Percentiles rank a stretch among this genome's conserved stretches.
These are phyloP conservation scores for Dendrocincla fuliginosa DNA, from an alignment of 2,797 vertebrate genomes.

Conservation along the genomic window DNA sequence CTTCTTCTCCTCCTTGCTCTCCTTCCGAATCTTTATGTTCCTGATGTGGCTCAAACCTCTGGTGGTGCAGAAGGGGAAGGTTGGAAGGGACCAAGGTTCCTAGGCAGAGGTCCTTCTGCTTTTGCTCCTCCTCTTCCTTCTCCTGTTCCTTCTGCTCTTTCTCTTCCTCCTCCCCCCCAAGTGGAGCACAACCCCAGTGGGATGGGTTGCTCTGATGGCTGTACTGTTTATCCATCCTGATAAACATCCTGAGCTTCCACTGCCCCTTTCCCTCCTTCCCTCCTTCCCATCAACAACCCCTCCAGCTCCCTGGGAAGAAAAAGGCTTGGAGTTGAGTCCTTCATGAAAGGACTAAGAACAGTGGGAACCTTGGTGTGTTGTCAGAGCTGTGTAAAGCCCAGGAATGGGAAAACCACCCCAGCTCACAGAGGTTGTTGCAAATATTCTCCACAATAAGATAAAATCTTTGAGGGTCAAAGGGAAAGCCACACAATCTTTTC, in stretches of 20 bases:
- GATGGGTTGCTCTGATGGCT: background rate
- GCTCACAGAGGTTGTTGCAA: background rate
- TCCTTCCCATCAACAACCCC: background rate
- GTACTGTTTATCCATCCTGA: background rate
- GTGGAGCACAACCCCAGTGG: background rate
- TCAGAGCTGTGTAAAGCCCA: background rate
- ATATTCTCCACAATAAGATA: background rate
- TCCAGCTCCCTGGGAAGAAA: conserved; percentile 36
- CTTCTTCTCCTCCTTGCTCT: background rate
- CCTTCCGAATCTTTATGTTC: background rate
- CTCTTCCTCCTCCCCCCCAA: background rate
- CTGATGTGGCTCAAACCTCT: background rate
- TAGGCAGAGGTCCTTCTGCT: background rate
- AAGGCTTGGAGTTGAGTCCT: conserved; percentile 66
- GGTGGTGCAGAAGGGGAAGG: background rate
- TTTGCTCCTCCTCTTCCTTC: background rate
- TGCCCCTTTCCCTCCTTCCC: background rate
- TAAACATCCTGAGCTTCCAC: background rate
- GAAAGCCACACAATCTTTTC: background rate
- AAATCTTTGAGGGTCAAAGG: background rate
- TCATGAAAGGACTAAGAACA: background rate
- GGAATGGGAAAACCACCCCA: background rate
- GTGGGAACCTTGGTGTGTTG: background rate
- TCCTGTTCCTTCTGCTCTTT: background rate
- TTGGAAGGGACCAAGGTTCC: background rate